These are phyloP conservation scores for Ciona savignyi DNA, from an alignment of 23 tunicate genomes.

Conservation along the genomic window DNA sequence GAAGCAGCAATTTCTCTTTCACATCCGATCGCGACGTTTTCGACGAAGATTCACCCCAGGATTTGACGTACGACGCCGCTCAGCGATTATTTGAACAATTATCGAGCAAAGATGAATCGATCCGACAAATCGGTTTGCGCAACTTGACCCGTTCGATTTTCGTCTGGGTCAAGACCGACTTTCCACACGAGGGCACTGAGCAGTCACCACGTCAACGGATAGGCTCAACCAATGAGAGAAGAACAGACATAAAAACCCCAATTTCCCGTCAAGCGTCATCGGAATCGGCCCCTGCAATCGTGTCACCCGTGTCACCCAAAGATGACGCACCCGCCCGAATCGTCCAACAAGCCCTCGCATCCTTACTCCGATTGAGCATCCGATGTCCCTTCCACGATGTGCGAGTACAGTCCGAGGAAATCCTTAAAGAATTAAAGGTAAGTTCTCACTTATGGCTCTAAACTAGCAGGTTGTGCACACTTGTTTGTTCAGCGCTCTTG, in stretches of 20 bases:
- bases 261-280: too few relatives aligned
- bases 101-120: conserved; percentile 39
- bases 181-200: too few relatives aligned
- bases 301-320: not conserved
- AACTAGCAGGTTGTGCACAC: too few relatives aligned
- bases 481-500: too few relatives aligned
- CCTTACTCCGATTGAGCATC: conserved; percentile 37
- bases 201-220: too few relatives aligned
- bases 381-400: conserved; percentile 60
- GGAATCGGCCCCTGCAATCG: not conserved
- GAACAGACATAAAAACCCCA: too few relatives aligned
- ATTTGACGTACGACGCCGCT: conserved; percentile 32
- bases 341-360: conserved; percentile 34
- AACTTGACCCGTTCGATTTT: too few relatives aligned
- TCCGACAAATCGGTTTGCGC: too few relatives aligned
- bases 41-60: not conserved
- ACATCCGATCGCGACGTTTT: not conserved
- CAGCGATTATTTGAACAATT: conserved; percentile 36
- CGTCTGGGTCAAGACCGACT: too few relatives aligned
- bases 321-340: conserved; percentile 1
- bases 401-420: conserved; percentile 29
- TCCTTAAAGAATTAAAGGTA: conserved; percentile 20
- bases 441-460: too few relatives aligned
- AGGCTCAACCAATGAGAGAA: too few relatives aligned
- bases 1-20: conserved; percentile 3